Evolutionary conservation across 2,888 invertebrate species (phyloP).

Genomic region (Onchidella celtica): DNA sequence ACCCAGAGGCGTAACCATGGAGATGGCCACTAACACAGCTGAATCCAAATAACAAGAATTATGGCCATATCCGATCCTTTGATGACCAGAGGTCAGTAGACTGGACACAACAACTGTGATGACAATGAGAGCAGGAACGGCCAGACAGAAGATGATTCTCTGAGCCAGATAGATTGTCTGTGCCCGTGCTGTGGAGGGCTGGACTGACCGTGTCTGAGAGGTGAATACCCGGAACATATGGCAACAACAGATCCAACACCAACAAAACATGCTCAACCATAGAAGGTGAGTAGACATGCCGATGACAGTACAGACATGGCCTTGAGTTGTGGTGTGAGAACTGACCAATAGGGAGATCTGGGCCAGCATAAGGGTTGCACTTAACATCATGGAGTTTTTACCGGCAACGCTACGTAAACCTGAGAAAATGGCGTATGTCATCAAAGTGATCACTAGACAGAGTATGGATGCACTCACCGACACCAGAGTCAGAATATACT

Average conservation of each 20-base stretch:
- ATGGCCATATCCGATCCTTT: constrained; percentile 29
- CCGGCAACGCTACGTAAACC: constrained; percentile 34
- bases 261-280: constrained; percentile 33
- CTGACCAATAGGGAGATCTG: constrained; percentile 21
- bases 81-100: neutral
- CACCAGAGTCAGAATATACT: constrained; percentile 24
- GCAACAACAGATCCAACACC: constrained; percentile 43
- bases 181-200: neutral
- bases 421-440: constrained; percentile 5
- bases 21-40: neutral
- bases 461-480: constrained; percentile 25
- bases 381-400: constrained; percentile 21
- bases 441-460: constrained; percentile 4
- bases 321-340: neutral
- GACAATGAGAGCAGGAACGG: neutral
- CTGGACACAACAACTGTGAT: neutral
- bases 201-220: neutral
- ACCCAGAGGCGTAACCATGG: constrained; percentile 16
- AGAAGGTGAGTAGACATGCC: constrained; percentile 37
- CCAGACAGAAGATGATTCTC: neutral
- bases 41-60: constrained; percentile 21
- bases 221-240: constrained; percentile 43
- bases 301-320: neutral
- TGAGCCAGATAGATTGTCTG: neutral
- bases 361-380: constrained; percentile 17